Base-by-base conservation (phyloP, 2,888 invertebrate species). In the Clepsis dumicolana region DNA sequence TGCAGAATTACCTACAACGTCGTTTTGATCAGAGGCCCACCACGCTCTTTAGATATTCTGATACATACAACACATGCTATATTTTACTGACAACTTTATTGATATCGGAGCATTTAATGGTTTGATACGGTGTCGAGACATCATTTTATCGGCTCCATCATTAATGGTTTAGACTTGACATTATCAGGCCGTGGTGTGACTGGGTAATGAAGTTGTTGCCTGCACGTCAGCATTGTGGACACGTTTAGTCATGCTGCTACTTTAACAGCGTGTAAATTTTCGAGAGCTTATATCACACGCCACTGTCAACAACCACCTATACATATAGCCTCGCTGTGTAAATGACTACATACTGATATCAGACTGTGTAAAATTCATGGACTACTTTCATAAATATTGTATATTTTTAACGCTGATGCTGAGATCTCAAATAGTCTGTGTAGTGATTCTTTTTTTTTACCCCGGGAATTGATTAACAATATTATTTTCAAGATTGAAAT, bases 181-280 rank as follows among this genome's bases (percentile, higher is more conserved):
- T 60, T 52, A 65, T 65, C 59, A 21, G 38, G 52, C 21, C 56
- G 41, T 35, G 52, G 35, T 65, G 59, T 65, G 59, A 59, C 59
- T 65, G 52, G 64, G 50, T 59, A 60, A 59, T 59, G 52, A 64
- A 57, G 48, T 48, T 48, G 48, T 48, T 48, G 48, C 48, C 48
- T 48, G 48, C 48, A 48, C 21, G 48, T 48, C 4, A 12, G 21
- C 21, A 21, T 12, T 21, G 48, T 48, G 2, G 48, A 48, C 48
- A 48, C 48, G 48, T 21, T 48, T 48, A 21, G 21, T 48, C 21
- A 21, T 48, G 21, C 21, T 48, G 21, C 48, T 12, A 48, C 48
- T 21, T 12, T 21, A 48, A 10, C 18, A 18, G 44, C 18, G 8
- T 44, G 44, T 44, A 44, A 44, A 44, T 44, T 44, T 18, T 44